A percentile compares a stretch with the other conserved stretches of the same genome.
These are phyloP conservation scores for Microtus obscurus DNA, from an alignment of 2,797 vertebrate genomes.

Conservation along the genomic window DNA sequence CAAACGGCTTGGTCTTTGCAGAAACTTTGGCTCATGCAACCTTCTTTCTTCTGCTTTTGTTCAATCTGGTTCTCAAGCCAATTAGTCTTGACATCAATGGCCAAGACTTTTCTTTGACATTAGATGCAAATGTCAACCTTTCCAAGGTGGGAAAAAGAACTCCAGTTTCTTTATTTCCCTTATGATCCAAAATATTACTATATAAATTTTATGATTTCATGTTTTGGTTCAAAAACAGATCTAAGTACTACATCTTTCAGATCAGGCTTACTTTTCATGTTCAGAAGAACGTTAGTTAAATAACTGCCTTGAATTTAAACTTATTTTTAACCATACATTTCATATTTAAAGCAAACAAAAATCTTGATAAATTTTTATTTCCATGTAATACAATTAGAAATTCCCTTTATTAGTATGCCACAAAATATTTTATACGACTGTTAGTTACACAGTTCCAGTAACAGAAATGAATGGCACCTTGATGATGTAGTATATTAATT, in stretches of 20 bases:
- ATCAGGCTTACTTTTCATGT: neutral
- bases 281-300: conserved; percentile 19
- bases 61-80: neutral
- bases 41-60: neutral
- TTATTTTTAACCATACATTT: neutral
- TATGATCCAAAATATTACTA: neutral
- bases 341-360: neutral
- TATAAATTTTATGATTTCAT: neutral
- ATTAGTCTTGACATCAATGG: neutral
- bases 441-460: neutral
- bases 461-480: neutral
- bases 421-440: neutral
- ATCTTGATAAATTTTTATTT: conserved; percentile 21
- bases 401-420: neutral
- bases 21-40: neutral
- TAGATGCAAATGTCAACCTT: neutral
- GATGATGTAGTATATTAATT: neutral
- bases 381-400: neutral
- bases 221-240: neutral
- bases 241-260: neutral
- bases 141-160: no score
- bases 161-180: neutral
- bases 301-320: neutral
- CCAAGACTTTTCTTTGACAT: neutral
- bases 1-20: neutral